Percentiles rank a stretch among this genome's conserved stretches.
These are phyloP conservation scores for Aphelenchoides fujianensis DNA, from an alignment of 1,140 invertebrate genomes.

Conservation along the genomic window DNA sequence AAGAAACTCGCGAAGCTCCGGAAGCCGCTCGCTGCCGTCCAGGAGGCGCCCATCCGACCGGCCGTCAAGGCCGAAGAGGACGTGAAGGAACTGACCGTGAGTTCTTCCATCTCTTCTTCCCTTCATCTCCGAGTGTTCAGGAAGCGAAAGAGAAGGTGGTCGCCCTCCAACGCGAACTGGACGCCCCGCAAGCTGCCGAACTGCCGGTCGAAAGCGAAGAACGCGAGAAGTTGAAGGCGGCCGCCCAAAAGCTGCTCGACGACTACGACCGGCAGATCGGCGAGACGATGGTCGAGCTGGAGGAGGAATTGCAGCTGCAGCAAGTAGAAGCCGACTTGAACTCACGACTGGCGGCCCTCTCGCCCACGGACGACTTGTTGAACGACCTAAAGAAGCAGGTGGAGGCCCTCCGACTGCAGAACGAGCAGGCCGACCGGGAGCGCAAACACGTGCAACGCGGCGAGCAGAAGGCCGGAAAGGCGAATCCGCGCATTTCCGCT, in stretches of 20 bases:
- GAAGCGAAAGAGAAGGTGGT: neutral
- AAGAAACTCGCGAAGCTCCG: neutral
- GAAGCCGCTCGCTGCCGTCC: neutral
- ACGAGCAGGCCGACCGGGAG: neutral
- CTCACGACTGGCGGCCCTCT: neutral
- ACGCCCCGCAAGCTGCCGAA: too few species aligned
- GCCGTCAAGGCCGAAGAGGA: constrained; percentile 1
- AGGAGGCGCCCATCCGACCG: neutral
- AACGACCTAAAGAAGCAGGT: constrained; percentile 1
- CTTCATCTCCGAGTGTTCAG: neutral
- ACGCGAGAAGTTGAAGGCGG: neutral
- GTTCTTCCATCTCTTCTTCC: neutral
- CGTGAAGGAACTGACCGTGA: constrained; percentile 9
- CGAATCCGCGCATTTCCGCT: neutral
- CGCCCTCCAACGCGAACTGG: neutral
- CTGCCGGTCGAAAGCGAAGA: too few species aligned
- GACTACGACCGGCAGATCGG: neutral
- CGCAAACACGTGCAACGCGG: neutral
- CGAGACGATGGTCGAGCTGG: constrained; percentile 17
- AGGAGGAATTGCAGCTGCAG: constrained; percentile 14
- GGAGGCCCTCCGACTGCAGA: neutral
- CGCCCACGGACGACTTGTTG: neutral
- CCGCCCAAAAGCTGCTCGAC: neutral
- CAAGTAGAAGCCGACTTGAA: neutral
- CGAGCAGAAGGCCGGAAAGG: neutral